Percentiles rank a stretch among this genome's conserved stretches.
phyloP scores from a whole-genome alignment of 1,140 invertebrate species.

The Dolichoris vasculosae region DNA sequence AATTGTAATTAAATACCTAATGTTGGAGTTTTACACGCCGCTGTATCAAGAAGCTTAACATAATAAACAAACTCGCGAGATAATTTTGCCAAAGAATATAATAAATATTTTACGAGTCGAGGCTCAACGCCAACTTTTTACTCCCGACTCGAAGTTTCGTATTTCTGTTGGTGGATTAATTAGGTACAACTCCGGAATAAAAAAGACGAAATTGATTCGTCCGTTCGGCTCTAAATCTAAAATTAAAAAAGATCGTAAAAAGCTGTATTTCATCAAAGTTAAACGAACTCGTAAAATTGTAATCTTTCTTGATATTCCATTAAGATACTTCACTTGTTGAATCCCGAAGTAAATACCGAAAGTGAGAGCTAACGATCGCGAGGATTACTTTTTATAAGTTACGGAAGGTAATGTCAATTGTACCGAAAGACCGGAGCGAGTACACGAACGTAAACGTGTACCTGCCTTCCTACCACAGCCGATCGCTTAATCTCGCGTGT shows the following conservation, averaged over 20 bases:
- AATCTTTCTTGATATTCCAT: conserved; percentile 13
- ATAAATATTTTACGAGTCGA: neutral
- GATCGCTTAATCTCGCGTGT: conserved; percentile 65
- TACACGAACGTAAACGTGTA: neutral
- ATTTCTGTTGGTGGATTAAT: neutral
- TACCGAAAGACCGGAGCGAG: neutral
- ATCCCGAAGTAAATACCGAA: neutral
- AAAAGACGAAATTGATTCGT: conserved; percentile 13
- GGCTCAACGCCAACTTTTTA: neutral
- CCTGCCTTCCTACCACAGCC: conserved; percentile 21
- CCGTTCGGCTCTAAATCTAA: neutral
- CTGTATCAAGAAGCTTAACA: neutral
- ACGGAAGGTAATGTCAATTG: neutral
- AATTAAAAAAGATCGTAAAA: neutral
- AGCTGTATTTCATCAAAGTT: conserved; percentile 6
- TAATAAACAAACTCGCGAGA: neutral
- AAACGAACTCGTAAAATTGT: conserved; percentile 10
- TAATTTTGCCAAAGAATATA: neutral
- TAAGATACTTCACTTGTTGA: conserved; percentile 9
- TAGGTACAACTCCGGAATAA: neutral
- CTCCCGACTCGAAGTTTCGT: neutral
- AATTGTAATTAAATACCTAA: neutral
- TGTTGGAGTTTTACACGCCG: neutral
- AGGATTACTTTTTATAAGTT: neutral
- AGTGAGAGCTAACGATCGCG: neutral